These are phyloP conservation scores for Montipora cactus DNA, from an alignment of 64 coral and sea anemone species.

Conservation along the genomic window DNA sequence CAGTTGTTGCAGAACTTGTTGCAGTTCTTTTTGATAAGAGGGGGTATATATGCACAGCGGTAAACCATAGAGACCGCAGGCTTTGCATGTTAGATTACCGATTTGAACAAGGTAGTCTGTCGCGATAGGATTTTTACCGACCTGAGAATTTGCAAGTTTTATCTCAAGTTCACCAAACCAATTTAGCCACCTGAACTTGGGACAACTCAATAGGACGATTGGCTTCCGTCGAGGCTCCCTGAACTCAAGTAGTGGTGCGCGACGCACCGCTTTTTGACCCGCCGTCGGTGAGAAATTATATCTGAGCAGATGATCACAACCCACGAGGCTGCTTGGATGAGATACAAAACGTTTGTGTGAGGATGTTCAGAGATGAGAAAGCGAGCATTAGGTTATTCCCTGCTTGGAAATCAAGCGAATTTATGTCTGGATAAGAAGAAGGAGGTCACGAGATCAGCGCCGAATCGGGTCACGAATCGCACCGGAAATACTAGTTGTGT, in stretches of 20 bases:
- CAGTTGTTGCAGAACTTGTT: not conserved
- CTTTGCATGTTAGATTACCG: not conserved
- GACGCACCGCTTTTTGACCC: too few species aligned
- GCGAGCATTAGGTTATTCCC: constrained; percentile 3
- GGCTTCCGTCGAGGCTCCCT: not conserved
- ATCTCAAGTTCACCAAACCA: too few species aligned
- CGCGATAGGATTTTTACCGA: not conserved
- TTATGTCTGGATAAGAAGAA: too few species aligned
- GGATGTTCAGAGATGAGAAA: not conserved
- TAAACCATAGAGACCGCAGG: not conserved
- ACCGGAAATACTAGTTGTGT: not conserved
- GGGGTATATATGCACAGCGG: not conserved
- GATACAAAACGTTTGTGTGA: not conserved
- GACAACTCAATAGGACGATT: not conserved
- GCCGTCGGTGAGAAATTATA: not conserved
- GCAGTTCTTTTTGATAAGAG: too few species aligned
- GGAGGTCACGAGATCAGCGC: not conserved
- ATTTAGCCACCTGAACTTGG: not conserved
- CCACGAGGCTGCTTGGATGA: not conserved
- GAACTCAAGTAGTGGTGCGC: not conserved
- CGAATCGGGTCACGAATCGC: not conserved
- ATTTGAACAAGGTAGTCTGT: not conserved
- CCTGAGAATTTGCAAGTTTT: too few species aligned
- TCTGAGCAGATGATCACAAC: constrained; percentile 3
- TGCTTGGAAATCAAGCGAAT: not conserved